Evolutionary conservation across 2,113 vertebrate species (phyloP).

Genomic region (human): GRCh38 chr9:9773001-9773500

Average conservation of each 20-base stretch:
- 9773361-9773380: not conserved
- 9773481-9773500: not conserved
- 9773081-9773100: not conserved
- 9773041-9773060: not conserved
- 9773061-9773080: not conserved
- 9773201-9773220: accelerated
- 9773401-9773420: not conserved
- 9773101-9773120: not conserved
- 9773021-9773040: not conserved
- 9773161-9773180: not conserved
- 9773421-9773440: not conserved
- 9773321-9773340: not conserved
- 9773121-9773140: not conserved
- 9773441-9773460: not conserved
- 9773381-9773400: not conserved
- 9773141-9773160: not conserved
- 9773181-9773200: not conserved
- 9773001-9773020: not conserved
- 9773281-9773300: not conserved
- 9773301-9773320: not conserved
- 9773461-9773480: not conserved
- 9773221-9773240: not conserved
- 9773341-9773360: not conserved
- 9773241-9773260: not conserved
- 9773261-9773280: not conserved